Conservation (phyloP, 2,888 invertebrate species). For the Digitonthophagus gazella region DNA sequence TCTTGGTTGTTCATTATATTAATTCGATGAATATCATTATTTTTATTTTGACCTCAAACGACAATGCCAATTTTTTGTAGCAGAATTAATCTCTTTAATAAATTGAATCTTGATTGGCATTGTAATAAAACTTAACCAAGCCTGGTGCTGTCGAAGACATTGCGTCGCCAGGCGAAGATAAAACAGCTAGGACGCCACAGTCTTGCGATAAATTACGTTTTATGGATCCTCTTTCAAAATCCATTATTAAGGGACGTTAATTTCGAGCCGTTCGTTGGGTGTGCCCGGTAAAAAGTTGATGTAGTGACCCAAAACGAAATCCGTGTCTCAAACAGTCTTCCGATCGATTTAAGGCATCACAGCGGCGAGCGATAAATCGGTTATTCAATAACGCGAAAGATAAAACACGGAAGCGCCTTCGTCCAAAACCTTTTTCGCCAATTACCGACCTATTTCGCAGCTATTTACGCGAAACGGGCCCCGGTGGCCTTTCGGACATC, state of each 20-base stretch:
- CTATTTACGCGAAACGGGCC: neutral
- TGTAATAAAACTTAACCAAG: too few relatives aligned
- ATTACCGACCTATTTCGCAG: neutral
- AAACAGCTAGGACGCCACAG: neutral
- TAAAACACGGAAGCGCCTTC: neutral
- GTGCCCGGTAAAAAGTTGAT: neutral
- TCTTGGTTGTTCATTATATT: too few relatives aligned
- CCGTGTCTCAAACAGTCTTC: neutral
- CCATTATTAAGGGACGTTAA: neutral
- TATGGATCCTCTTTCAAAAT: neutral
- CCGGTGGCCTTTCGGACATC: neutral
- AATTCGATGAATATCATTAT: too few relatives aligned
- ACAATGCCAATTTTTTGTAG: too few relatives aligned
- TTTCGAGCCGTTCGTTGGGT: neutral
- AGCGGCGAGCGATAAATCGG: neutral
- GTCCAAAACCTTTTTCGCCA: neutral
- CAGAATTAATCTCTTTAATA: too few relatives aligned
- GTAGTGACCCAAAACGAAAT: neutral
- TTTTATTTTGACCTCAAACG: too few relatives aligned
- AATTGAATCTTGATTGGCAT: too few relatives aligned
- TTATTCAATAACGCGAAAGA: neutral
- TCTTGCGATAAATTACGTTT: neutral
- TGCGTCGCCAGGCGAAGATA: neutral
- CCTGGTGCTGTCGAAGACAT: too few relatives aligned
- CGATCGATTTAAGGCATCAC: neutral